Base-by-base conservation (phyloP, 1,140 invertebrate species). In the Musca domestica region DNA sequence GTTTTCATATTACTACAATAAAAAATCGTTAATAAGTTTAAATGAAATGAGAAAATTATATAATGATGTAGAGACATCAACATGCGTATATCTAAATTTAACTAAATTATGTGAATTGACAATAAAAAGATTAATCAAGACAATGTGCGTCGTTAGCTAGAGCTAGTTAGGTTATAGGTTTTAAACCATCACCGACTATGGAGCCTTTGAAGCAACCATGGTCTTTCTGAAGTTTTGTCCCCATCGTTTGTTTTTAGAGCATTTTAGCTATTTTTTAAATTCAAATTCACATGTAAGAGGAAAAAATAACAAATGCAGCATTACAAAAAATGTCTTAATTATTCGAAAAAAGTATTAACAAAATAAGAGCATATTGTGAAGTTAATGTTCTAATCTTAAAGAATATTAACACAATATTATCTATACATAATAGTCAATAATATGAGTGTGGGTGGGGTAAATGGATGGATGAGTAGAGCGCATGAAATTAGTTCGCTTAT, bases 261-360 rank as follows among this genome's bases (percentile, higher is more conserved):
- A 61, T 61, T 22, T 54, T 30, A 34, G 27, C 41, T 61, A 12
- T 34, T 30, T 61, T 61, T 30, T 30, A 34, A 61, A 61, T 61
- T 61, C 56, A 61, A 41, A 41, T 41, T 41, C 5, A 61, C 30
- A 12, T 30, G 14, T 15, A 54, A 54, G 10, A 54, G 12, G 5
- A 22, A 30, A 17, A 41, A 61, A 34, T 34, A 61, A 41, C 56
- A 61, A 61, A 61, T 61, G 56, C 56, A 7, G 75, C 58, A 61
- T 61, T 30, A 58, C 6, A 58, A 61, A 41, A 34, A 61, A 61
- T 61, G 27, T 61, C 56, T 61, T 61, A 61, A 58, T 27, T 58
- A 58, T 58, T 25, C n/a, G 23, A 25, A 58, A 30, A 58, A 56
- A 41, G 10, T 10, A 41, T 41, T 41, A 41, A 41, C 34, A 41